Percentiles rank a stretch among this genome's conserved stretches.
Conservation (phyloP, 2,888 invertebrate species). For the Tridacna crocea region DNA sequence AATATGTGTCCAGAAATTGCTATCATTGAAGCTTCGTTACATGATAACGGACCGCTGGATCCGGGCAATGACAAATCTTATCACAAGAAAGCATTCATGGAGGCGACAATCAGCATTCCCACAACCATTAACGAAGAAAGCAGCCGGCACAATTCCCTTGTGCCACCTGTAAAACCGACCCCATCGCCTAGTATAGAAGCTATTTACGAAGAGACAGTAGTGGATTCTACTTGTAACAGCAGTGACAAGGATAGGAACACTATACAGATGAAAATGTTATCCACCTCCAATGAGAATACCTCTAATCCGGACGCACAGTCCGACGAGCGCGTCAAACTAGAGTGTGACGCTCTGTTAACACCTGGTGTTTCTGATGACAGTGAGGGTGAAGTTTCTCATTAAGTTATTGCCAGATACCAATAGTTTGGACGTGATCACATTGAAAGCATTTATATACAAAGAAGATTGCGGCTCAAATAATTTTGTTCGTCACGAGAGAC, state of each 20-base stretch:
- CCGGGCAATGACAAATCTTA: constrained; percentile 43
- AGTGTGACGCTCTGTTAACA: neutral
- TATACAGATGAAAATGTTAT: constrained; percentile 11
- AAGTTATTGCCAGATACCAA: neutral
- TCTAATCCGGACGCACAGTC: neutral
- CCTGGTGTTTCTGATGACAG: neutral
- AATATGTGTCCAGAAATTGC: constrained; percentile 48
- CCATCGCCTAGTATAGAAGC: constrained; percentile 51
- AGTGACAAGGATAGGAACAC: constrained; percentile 12
- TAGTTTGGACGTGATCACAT: too few relatives aligned
- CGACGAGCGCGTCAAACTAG: neutral
- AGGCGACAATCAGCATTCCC: constrained; percentile 70
- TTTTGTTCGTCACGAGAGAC: too few relatives aligned
- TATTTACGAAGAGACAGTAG: constrained; percentile 43
- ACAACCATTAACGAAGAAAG: constrained; percentile 76
- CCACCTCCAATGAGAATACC: constrained; percentile 9
- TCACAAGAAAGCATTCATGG: constrained; percentile 64
- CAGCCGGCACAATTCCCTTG: constrained; percentile 64
- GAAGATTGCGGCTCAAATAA: too few relatives aligned
- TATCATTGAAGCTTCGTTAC: constrained; percentile 37
- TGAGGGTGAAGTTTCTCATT: constrained; percentile 4
- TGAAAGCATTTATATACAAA: too few relatives aligned
- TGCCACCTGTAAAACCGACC: constrained; percentile 42
- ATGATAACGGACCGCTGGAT: constrained; percentile 23
- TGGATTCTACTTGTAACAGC: constrained; percentile 12